Evolutionary conservation across 2,113 vertebrate species (phyloP), one percentile per base, ranked within the genome.

Genomic region (Sakesphorus luctuosus): DNA sequence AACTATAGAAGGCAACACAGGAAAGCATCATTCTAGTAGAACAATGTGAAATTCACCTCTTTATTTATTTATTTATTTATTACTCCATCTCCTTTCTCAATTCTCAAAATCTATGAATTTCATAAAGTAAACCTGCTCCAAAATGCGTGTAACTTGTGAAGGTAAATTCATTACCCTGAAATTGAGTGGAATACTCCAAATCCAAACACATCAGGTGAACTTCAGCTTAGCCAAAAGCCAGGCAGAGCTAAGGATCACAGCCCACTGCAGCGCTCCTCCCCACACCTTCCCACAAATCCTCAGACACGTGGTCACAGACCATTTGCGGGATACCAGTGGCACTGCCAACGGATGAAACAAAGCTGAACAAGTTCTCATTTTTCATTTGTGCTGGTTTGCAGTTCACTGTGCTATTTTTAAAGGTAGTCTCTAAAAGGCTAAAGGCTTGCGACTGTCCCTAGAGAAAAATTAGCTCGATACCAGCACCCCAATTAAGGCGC

Each of bases 271-370:
- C 1, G 0, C 31, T 85, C n/a, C 59, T 23, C 47, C 1, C 1
- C 13, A 5, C 28, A 28, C 24, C 8, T 29, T 56, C 61, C 44
- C 29, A 49, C 26, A 65, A 17, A 44, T 76, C 81, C 73, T 55
- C 50, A 12, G 11, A 16, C n/a, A 18, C 0, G 0, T 0, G 9
- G 44, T 19, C 73, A 78, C 0, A 0, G 29, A 29, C 19, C 0
- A 4, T 58, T 56, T 3, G 0, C 3, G 21, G n/a, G 38, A 65
- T 0, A 52, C 44, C 29, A 7, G 5, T 1, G 13, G 36, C 3
- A 9, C 23, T 38, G 65, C 15, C 46, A 69, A 25, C 0, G 2
- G 31, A 68, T 33, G 87, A 69, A 78, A 61, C 43, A 43, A 18
- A 86, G 59, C 44, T 26, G n/a, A 79, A 81, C 52, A 78, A 89